Base-by-base conservation (phyloP, 2,888 invertebrate species). In the Rhogogaster chlorosoma region DNA sequence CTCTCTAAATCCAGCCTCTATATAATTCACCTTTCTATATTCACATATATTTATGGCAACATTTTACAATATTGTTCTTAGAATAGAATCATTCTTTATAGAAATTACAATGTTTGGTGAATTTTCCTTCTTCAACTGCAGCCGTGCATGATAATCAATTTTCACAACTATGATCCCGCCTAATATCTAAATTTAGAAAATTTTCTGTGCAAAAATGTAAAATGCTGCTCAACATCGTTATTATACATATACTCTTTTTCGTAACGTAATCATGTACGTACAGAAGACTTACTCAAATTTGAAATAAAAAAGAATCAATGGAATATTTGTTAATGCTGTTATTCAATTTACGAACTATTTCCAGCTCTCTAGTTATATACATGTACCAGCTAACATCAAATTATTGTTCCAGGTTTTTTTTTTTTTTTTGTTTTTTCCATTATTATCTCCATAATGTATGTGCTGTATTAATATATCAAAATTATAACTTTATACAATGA, bases 201-300 rank as follows among this genome's bases (percentile, higher is more conserved):
- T 15, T 75, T 75, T 75, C n/a, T 75, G 75, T 75, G 75, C 38
- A 75, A 75, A 75, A 75, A 75, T 75, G 75, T 75, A 75, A 75
- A 75, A 75, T 42, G 75, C 38, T 75, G 75, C 36, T 75, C n/a
- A n/a, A 26, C 36, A 75, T 75, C 45, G 32, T 75, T 26, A 42
- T 75, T 36, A 70, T 70, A 7, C 3, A 22, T 6, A 26, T 75
- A 75, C 10, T 42, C 26, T 75, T 75, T 75, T 75, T 75, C 45
- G 3, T 75, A 22, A 71, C 9, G 18, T 32, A 29, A 67, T 67
- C 32, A 71, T 71, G 9, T 22, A 36, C 12, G 15, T 26, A 42
- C 45, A 45, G 9, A 42, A 26, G 12, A 26, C 6, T 45, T 45
- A 45, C 45, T 45, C 26, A 38, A 71, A 9, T 71, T 38, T n/a